Base-by-base conservation (phyloP, 2,888 invertebrate species). In the Tachystola acroxantha region DNA sequence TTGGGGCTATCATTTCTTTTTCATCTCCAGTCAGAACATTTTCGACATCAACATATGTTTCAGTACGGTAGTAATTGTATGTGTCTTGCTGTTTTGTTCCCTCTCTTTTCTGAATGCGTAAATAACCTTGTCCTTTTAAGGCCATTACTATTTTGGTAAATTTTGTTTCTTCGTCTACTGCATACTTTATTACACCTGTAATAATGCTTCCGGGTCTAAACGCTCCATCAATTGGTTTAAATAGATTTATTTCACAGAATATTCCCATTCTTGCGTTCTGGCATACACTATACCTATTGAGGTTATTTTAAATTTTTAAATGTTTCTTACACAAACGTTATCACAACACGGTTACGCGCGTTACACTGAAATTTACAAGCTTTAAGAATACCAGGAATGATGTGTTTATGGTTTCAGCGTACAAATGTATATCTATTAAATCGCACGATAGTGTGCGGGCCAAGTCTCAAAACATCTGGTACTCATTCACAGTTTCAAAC, bases 21-120 rank as follows among this genome's bases (percentile, higher is more conserved):
- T 42, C 45, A 10, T 48, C 34, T 9, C 26, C 32, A 9, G 40
- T 35, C 10, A 48, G 27, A 9, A 53, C 33, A 30, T 50, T 33
- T 14, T 59, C 51, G 20, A 44, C 37, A 27, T 57, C 49, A 5
- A 56, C 45, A 20, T 57, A 61, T 3, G 36, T 34, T 42, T 64
- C 57, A n/a, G 40, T 44, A 19, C 25, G 40, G 28, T 48, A 45
- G 2, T 20, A 3, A 10, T 25, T 1, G n/a, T n/a, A n/a, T n/a
- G n/a, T n/a, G n/a, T n/a, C n/a, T n/a, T n/a, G n/a, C n/a, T n/a
- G n/a, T n/a, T n/a, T 26, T 38, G 13, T 14, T 52, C 48, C 9
- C 12, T 32, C 2, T 16, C 49, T 32, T 13, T 30, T 7, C 14
- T 12, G 14, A 2, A 22, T 9, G 9, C 12, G 6, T 27, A 34